phyloP scores from a whole-genome alignment of 2,797 vertebrate species.

The Dendrocincla fuliginosa region DNA sequence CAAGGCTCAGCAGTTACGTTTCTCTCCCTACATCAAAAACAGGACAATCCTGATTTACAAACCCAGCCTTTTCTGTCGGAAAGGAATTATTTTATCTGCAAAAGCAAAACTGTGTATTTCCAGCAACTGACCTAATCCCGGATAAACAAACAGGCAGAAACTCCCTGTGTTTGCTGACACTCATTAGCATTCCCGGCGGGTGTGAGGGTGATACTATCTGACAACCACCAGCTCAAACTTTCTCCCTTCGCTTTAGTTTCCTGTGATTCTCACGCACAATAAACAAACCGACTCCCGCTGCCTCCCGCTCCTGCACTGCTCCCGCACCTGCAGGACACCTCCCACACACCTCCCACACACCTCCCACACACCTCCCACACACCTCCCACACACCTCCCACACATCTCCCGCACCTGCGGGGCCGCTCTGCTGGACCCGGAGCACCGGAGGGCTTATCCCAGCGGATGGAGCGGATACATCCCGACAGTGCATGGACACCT shows the following conservation, averaged over 20 bases:
- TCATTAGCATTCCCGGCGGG: conserved; percentile 19
- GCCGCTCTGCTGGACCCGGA: not conserved
- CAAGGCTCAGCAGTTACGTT: not conserved
- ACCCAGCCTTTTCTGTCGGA: not conserved
- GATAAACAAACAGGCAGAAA: conserved; percentile 38
- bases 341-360: not conserved
- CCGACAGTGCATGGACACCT: accelerated
- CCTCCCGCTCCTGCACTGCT: not conserved
- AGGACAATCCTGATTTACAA: not conserved
- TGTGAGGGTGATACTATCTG: conserved; percentile 49
- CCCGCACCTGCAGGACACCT: not conserved
- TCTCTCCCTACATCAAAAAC: not conserved
- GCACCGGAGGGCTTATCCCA: accelerated
- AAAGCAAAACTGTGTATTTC: conserved; percentile 13
- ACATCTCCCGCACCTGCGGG: not conserved
- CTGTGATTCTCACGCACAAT: not conserved
- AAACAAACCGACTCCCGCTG: not conserved
- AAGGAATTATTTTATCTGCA: not conserved
- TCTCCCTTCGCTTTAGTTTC: not conserved
- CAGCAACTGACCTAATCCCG: conserved; percentile 26
- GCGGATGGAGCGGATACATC: accelerated
- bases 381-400: not conserved
- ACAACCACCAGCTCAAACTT: conserved; percentile 32
- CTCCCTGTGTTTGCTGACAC: conserved; percentile 19
- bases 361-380: not conserved